Evolutionary conservation across 2,888 invertebrate species (phyloP).

Genomic region (Nymphalis c-album): DNA sequence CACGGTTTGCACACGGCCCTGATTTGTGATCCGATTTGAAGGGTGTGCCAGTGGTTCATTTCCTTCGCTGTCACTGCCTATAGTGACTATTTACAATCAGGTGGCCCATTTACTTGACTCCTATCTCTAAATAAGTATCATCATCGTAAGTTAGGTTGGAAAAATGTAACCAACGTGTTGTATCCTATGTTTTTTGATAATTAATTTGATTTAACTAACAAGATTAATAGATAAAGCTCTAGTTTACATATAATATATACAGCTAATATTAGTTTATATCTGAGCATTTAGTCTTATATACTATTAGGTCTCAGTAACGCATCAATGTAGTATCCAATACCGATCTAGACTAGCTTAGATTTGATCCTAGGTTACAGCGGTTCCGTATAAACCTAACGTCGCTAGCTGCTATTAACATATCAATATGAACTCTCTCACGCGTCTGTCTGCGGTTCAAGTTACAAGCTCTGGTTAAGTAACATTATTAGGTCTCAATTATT

Average conservation of each 20-base stretch:
- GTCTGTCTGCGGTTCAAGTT: constrained; percentile 40
- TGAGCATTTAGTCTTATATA: neutral
- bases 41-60: too few species aligned
- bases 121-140: too few species aligned
- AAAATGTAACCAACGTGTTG: too few species aligned
- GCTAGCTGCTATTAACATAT: constrained; percentile 63
- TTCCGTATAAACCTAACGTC: constrained; percentile 16
- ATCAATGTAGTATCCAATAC: neutral
- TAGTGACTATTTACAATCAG: too few species aligned
- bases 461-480: constrained; percentile 1
- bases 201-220: too few species aligned
- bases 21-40: too few species aligned
- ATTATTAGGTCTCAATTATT: neutral
- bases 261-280: neutral
- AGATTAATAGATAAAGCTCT: too few species aligned
- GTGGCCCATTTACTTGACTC: too few species aligned
- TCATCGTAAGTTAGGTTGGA: too few species aligned
- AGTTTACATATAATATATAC: neutral
- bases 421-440: constrained; percentile 59
- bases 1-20: too few species aligned
- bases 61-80: too few species aligned
- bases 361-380: constrained; percentile 15
- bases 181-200: too few species aligned
- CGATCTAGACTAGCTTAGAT: constrained; percentile 4
- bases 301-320: neutral